Evolutionary conservation across 2,113 vertebrate species (phyloP).

Genomic region (Takifugu bimaculatus): DNA sequence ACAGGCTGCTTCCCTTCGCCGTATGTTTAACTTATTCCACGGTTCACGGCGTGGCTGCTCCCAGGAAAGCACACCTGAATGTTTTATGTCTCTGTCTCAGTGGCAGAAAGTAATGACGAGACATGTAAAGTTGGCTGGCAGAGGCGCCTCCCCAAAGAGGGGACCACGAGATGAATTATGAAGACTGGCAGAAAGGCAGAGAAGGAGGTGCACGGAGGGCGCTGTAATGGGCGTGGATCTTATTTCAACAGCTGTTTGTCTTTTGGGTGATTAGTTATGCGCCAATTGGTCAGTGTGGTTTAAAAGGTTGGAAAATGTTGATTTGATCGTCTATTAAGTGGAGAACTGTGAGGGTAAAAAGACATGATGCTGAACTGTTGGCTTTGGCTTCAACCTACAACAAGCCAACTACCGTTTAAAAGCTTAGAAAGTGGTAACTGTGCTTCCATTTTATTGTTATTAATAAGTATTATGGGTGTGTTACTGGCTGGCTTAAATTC

Average conservation of each 20-base stretch:
- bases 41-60: constrained; percentile 43
- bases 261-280: background rate
- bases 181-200: constrained; percentile 18
- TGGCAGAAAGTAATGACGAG: constrained; percentile 46
- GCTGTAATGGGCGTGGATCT: background rate
- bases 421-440: no score
- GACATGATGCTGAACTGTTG: no score
- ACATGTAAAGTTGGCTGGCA: constrained; percentile 44
- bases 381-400: no score
- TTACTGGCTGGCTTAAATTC: no score
- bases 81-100: constrained; percentile 40
- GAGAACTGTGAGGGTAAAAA: no score
- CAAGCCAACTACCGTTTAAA: no score
- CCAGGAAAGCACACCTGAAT: constrained; percentile 41
- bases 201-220: background rate
- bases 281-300: background rate
- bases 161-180: constrained; percentile 52
- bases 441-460: no score
- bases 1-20: constrained; percentile 49
- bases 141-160: constrained; percentile 38
- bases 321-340: no score
- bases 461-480: no score
- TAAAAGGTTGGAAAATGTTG: background rate
- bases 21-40: constrained; percentile 48
- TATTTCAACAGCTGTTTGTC: constrained; percentile 26